Conservation (phyloP, 2,797 vertebrate genomes). For the Enteromius thamalakanensis region DNA sequence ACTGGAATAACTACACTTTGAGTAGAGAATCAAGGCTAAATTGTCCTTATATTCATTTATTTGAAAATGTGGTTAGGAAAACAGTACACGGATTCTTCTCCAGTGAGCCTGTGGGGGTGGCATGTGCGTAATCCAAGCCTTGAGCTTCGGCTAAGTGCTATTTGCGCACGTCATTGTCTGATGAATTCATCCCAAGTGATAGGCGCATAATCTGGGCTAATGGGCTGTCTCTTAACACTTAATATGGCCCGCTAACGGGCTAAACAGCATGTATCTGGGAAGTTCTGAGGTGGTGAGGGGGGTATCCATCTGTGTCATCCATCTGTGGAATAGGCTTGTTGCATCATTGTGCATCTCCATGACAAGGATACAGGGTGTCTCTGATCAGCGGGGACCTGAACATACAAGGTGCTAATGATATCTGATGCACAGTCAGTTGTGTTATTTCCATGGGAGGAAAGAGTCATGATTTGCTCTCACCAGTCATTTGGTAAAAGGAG, state of each 20-base stretch:
- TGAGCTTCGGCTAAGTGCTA: conserved; percentile 55
- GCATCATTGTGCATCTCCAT: conserved; percentile 67
- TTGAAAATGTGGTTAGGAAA: conserved; percentile 31
- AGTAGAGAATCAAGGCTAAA: conserved; percentile 17
- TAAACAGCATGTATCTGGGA: conserved; percentile 53
- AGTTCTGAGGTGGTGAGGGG: conserved; percentile 56
- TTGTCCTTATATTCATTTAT: conserved; percentile 30
- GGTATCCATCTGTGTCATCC: conserved; percentile 80
- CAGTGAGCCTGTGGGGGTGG: conserved; percentile 50
- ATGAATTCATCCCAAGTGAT: conserved; percentile 60
- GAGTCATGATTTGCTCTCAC: neutral
- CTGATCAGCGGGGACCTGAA: conserved; percentile 42
- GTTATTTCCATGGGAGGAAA: conserved; percentile 42
- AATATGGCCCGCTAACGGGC: conserved; percentile 52
- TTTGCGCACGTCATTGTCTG: conserved; percentile 56
- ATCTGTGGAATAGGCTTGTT: conserved; percentile 73
- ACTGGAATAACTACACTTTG: conserved; percentile 23
- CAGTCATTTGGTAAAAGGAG: neutral
- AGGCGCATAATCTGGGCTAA: conserved; percentile 56
- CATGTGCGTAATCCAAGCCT: conserved; percentile 61
- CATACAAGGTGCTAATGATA: conserved; percentile 52
- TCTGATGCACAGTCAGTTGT: conserved; percentile 26
- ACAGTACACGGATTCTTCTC: conserved; percentile 39
- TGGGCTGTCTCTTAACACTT: conserved; percentile 54
- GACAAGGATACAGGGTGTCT: conserved; percentile 28